Base-by-base conservation (phyloP, 2,797 vertebrate species). In the Toxotes lorentzi region DNA sequence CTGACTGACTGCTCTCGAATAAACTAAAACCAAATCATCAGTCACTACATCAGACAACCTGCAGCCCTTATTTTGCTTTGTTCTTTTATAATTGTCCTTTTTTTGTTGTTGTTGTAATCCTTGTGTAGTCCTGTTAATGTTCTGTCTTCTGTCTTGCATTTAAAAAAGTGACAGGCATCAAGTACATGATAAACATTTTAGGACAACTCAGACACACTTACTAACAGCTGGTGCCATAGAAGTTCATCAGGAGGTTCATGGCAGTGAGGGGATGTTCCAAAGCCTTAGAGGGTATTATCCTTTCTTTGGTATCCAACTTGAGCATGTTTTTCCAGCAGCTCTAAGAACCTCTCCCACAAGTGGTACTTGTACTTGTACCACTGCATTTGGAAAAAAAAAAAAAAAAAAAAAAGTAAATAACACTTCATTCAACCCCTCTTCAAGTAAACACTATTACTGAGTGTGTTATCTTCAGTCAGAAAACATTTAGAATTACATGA, bases 391-490 rank as follows among this genome's bases (percentile, higher is more conserved):
- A 51, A 70, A 30, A 4, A 4, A 30, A 30, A 30, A 30, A 30
- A 30, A 27, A 30, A 30, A 30, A 30, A 4, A 65, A 11, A 45
- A 77, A 70, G 53, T 34, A 51, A 67, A 67, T 43, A 70, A 19
- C 23, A 67, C 19, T 43, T 81, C 24, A 76, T 64, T 73, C 53
- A 51, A 34, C 41, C 23, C n/a, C 45, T 38, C 16, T 48, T 66
- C n/a, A 80, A 73, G 67, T 66, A 58, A 77, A 77, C 56, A 78
- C 12, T 17, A 7, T 50, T 35, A 34, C n/a, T 24, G 23, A 69
- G 24, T 58, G 60, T 51, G 70, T 69, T 73, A 50, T 21, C 67
- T 27, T 62, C n/a, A 73, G 50, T 23, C 27, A 23, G 12, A 47
- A 41, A 13, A 61, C 47, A 60, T 60, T 62, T 62, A 43, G 10